Percentiles rank a stretch among this genome's conserved stretches.
Conservation (phyloP, 2,797 vertebrate genomes). For the Podarcis siculus region DNA sequence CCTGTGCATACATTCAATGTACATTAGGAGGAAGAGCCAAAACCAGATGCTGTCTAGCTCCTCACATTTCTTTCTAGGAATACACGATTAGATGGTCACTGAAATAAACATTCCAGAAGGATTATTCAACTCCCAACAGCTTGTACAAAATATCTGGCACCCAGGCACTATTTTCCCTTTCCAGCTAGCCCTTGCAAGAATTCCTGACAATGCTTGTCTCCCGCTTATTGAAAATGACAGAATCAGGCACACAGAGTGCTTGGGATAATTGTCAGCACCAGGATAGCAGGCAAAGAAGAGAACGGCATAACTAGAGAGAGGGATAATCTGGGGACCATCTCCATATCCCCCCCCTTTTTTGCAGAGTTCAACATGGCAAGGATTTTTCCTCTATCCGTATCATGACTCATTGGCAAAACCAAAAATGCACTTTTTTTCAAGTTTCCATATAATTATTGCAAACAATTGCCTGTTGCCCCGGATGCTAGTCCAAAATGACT, state of each 20-base stretch:
- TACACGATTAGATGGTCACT: not conserved
- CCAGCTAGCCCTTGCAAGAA: not conserved
- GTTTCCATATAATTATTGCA: conserved; percentile 61
- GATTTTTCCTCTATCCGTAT: conserved; percentile 60
- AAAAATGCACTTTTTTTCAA: conserved; percentile 44
- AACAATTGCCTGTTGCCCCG: conserved; percentile 39
- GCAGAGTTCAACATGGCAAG: conserved; percentile 42
- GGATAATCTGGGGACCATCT: conserved; percentile 9
- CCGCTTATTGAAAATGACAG: not conserved
- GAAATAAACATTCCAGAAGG: not conserved
- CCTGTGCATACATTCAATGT: too few relatives aligned
- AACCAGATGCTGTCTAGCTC: not conserved
- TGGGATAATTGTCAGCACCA: not conserved
- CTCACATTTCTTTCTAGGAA: not conserved
- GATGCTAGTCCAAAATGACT: conserved; percentile 56
- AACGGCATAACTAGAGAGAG: not conserved
- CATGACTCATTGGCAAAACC: conserved; percentile 69
- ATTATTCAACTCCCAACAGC: not conserved
- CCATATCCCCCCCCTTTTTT: conserved; percentile 34
- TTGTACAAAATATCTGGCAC: not conserved
- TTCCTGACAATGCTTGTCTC: not conserved
- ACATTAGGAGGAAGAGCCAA: not conserved
- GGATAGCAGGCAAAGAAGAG: not conserved
- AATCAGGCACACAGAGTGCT: not conserved
- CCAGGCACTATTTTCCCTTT: not conserved